Percentiles rank a stretch among this genome's conserved stretches.
Evolutionary conservation across 2,113 vertebrate species (phyloP).

Genomic region (Esox niger): DNA sequence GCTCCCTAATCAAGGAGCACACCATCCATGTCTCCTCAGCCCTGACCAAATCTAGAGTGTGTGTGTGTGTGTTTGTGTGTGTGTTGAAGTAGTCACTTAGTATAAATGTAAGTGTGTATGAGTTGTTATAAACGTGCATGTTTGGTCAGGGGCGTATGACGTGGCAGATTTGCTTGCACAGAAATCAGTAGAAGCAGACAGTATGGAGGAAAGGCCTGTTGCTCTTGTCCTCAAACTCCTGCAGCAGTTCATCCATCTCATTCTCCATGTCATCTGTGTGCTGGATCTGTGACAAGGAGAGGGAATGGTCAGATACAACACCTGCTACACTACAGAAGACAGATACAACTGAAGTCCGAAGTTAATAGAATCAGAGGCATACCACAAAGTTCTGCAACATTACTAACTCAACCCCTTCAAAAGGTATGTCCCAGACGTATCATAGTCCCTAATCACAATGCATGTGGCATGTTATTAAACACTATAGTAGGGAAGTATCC

Average conservation of each 20-base stretch:
- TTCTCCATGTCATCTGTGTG: slow-evolving; percentile 99
- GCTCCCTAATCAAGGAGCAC: slow-evolving; percentile 38
- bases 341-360: too few relatives aligned
- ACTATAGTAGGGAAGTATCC: too few relatives aligned
- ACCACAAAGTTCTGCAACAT: too few relatives aligned
- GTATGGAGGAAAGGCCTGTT: slow-evolving; percentile 94
- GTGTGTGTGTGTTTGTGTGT: background rate
- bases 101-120: slow-evolving; percentile 1
- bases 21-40: slow-evolving; percentile 24
- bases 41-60: slow-evolving; percentile 27
- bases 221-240: slow-evolving; percentile 98
- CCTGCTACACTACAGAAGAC: too few relatives aligned
- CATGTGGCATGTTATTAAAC: too few relatives aligned
- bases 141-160: slow-evolving; percentile 34
- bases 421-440: too few relatives aligned
- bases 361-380: too few relatives aligned
- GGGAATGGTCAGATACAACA: background rate
- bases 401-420: too few relatives aligned
- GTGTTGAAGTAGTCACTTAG: background rate
- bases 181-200: slow-evolving; percentile 94
- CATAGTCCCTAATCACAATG: too few relatives aligned
- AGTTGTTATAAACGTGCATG: slow-evolving; percentile 3
- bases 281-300: slow-evolving; percentile 80
- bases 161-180: slow-evolving; percentile 74
- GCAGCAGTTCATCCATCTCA: slow-evolving; percentile 96